Conservation (phyloP, 2,888 invertebrate species). For the Morpho helenor region DNA sequence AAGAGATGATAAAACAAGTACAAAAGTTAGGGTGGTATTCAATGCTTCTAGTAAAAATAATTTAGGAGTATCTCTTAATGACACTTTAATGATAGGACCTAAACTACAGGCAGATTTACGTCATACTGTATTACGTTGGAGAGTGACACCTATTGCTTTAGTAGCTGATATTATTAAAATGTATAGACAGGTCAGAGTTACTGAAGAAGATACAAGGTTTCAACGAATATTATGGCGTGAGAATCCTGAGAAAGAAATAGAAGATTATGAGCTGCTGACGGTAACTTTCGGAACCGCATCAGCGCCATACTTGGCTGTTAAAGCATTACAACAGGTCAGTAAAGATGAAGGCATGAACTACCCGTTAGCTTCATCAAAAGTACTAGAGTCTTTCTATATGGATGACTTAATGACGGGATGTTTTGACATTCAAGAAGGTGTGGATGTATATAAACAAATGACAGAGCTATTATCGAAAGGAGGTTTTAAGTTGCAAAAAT, state of each 20-base stretch:
- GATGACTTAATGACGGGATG: conserved; percentile 29
- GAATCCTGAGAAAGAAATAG: conserved; percentile 3
- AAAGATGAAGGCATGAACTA: conserved; percentile 23
- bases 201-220: not conserved
- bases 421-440: conserved; percentile 17
- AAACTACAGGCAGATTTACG: conserved; percentile 29
- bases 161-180: not conserved
- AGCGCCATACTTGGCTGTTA: conserved; percentile 26
- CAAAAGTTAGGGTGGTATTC: not conserved
- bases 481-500: conserved; percentile 34
- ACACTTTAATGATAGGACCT: conserved; percentile 29
- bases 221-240: conserved; percentile 24
- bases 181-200: not conserved
- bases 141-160: not conserved
- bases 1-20: not conserved
- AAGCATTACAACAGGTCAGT: conserved; percentile 24
- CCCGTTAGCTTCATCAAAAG: conserved; percentile 15
- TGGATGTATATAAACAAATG: conserved; percentile 27
- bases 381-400: conserved; percentile 22
- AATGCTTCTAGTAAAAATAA: not conserved
- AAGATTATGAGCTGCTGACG: conserved; percentile 15
- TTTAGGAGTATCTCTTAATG: conserved; percentile 27
- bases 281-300: conserved; percentile 27
- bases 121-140: not conserved
- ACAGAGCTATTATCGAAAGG: conserved; percentile 28